Base-by-base conservation (phyloP, 2,113 vertebrate genomes). In the Puma concolor region DNA sequence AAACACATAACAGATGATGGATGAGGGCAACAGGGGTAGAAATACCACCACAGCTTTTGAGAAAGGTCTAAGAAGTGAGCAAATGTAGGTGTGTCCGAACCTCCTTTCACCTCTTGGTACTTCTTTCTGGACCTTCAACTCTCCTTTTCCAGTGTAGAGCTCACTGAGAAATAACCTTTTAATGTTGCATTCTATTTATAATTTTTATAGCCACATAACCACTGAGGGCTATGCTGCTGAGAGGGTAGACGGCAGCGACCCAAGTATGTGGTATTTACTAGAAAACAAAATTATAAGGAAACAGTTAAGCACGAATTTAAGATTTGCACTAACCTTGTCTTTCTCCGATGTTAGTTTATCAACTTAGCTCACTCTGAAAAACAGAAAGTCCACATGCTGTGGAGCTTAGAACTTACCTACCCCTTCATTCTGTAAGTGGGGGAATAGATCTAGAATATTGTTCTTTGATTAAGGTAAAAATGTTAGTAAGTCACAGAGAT, bases 221-320 rank as follows among this genome's bases (percentile, higher is more conserved):
- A 88, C 93, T 66, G 77, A 95, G 29, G 17, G 60, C 52, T 41
- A 12, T 48, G n/a, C 67, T 74, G 52, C 67, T 71, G 63, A 95
- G 33, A 0, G 0, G 23, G 36, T 91, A 44, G 25, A 66, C 17
- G n/a, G 52, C 66, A 94, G 85, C 33, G 52, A 80, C 50, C 63
- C 71, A 94, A 84, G 91, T 11, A 83, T 36, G 36, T 69, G 54
- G 52, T 14, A 74, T 88, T 87, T 91, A 80, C 36, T 44, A 93
- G 57, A 79, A 85, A 95, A 86, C n/a, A 72, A 33, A 88, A 83
- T 38, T 54, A 57, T 16, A 96, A 92, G 57, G 88, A 95, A 88
- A 95, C 27, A 93, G 48, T 38, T 64, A 92, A 88, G 57, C 48
- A 36, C 21, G 87, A 74, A 57, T 60, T 66, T 83, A 74, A 82